Percentiles rank a stretch among this genome's conserved stretches.
Evolutionary conservation across 1,140 invertebrate species (phyloP).

Genomic region (Holotrichia oblita): DNA sequence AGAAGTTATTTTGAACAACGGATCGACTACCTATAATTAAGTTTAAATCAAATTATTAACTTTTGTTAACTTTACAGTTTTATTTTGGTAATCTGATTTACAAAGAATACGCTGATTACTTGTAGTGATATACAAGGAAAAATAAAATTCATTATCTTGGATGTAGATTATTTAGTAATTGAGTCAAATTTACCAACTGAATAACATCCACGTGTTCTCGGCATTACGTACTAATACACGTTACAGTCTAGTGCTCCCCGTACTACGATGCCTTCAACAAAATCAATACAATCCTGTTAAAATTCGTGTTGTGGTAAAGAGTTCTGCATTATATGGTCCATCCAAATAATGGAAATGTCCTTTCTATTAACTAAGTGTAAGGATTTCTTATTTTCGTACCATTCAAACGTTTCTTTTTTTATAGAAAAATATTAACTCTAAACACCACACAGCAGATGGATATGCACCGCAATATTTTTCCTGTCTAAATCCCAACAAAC

Average conservation of each 20-base stretch:
- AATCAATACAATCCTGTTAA: constrained; percentile 11
- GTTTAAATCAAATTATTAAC: too few species aligned
- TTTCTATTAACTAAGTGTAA: background rate
- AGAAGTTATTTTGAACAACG: too few species aligned
- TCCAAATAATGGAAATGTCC: too few species aligned
- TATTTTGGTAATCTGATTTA: too few species aligned
- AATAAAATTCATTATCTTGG: too few species aligned
- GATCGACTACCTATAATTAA: too few species aligned
- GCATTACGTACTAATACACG: background rate
- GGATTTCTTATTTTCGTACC: background rate
- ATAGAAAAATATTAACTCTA: background rate
- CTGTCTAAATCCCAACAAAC: background rate
- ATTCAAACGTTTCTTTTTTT: background rate
- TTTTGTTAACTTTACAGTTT: too few species aligned
- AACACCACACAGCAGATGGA: background rate
- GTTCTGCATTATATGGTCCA: too few species aligned
- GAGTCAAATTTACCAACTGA: too few species aligned
- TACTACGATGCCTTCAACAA: background rate
- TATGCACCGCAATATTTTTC: background rate
- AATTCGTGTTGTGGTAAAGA: background rate
- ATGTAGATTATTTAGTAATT: too few species aligned
- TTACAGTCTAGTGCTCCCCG: background rate
- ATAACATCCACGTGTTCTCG: background rate
- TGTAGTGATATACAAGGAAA: too few species aligned
- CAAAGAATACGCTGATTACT: too few species aligned